Evolutionary conservation across 2,888 invertebrate genomes (phyloP).

Genomic region (Eumacrocentrus americanus): DNA sequence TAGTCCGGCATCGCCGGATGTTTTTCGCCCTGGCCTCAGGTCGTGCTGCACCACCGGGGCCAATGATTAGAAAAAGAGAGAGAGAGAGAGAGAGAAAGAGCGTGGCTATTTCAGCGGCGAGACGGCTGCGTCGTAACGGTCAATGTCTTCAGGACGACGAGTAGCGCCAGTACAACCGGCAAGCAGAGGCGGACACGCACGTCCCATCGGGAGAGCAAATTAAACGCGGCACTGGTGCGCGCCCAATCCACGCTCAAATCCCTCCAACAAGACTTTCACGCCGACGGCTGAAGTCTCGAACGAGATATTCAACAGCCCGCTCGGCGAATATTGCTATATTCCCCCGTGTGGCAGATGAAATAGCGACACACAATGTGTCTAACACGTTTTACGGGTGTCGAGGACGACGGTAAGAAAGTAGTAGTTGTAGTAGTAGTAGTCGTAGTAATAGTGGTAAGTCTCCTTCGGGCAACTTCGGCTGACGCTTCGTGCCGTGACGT

Average conservation of each 20-base stretch:
- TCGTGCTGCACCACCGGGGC: conserved; percentile 27
- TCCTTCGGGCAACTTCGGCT: conserved; percentile 51
- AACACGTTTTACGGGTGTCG: not conserved
- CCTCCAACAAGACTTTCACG: not conserved
- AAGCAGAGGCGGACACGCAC: conserved; percentile 49
- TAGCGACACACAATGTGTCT: not conserved
- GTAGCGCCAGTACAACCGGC: conserved; percentile 50
- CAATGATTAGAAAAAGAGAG: conserved; percentile 27
- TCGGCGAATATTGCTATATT: not conserved
- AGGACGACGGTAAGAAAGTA: not conserved
- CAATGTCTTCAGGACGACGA: conserved; percentile 53
- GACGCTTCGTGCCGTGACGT: conserved; percentile 49
- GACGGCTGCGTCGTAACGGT: conserved; percentile 32
- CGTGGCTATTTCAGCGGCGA: conserved; percentile 45
- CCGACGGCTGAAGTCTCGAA: too few species aligned
- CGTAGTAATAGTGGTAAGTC: conserved; percentile 19
- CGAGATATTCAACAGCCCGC: too few species aligned
- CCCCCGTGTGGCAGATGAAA: too few species aligned
- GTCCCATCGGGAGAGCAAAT: conserved; percentile 47
- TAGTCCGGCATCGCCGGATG: conserved; percentile 45
- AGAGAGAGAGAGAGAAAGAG: too few species aligned
- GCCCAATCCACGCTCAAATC: conserved; percentile 15
- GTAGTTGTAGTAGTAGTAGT: not conserved
- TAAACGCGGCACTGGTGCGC: conserved; percentile 27
- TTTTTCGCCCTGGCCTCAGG: conserved; percentile 40